Evolutionary conservation across 2,797 vertebrate species (phyloP).

Genomic region (Phoebastria nigripes): DNA sequence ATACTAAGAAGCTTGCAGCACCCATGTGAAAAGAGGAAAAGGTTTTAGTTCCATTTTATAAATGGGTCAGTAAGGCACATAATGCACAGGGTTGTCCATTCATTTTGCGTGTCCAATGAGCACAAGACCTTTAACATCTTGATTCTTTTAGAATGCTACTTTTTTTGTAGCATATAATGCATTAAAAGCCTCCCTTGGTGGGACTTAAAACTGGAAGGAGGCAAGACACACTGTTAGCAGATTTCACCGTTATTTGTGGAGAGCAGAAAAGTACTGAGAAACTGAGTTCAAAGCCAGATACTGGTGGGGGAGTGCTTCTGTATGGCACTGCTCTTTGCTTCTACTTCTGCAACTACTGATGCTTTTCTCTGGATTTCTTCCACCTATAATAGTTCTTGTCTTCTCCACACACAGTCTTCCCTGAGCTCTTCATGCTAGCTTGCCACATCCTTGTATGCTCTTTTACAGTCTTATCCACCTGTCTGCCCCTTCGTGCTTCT

Average conservation of each 20-base stretch:
- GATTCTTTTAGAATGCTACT: not conserved
- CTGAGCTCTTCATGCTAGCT: not conserved
- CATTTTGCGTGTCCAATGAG: not conserved
- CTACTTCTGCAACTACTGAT: not conserved
- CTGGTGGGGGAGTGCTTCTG: not conserved
- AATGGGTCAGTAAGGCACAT: not conserved
- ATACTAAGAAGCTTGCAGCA: not conserved
- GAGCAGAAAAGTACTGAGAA: not conserved
- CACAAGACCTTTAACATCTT: not conserved
- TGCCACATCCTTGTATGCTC: not conserved
- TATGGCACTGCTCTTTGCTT: not conserved
- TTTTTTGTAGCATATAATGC: not conserved
- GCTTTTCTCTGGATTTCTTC: not conserved
- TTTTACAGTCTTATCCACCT: not conserved
- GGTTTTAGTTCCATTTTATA: not conserved
- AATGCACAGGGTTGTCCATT: not conserved
- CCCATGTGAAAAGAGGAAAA: not conserved
- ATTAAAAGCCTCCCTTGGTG: not conserved
- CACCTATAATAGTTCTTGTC: not conserved
- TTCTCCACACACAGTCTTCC: not conserved
- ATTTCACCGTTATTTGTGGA: not conserved
- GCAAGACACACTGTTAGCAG: not conserved
- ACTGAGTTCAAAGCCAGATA: not conserved
- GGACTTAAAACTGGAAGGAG: not conserved
- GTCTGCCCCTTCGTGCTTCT: not conserved